A percentile compares a stretch with the other conserved stretches of the same genome.
Evolutionary conservation across 2,797 vertebrate genomes (phyloP).

Genomic region (Chiroxiphia lanceolata): DNA sequence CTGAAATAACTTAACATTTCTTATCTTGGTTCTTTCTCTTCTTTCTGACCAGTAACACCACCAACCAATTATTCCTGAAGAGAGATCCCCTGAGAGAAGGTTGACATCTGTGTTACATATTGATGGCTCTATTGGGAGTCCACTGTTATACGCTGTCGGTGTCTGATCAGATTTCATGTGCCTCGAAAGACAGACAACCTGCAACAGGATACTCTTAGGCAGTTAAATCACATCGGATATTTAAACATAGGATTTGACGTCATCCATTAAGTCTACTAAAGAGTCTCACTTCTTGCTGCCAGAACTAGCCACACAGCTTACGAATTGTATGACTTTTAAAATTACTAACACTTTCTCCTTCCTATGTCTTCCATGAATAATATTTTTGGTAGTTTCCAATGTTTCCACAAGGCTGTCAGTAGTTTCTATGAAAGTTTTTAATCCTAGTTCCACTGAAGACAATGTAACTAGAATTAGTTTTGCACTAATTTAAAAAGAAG

Average conservation of each 20-base stretch:
- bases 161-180: conserved; percentile 1
- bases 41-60: background rate
- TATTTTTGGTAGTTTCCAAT: background rate
- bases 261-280: background rate
- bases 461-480: background rate
- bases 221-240: conserved; percentile 21
- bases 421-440: background rate
- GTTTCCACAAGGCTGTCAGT: background rate
- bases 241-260: conserved; percentile 6
- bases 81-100: background rate
- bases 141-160: background rate
- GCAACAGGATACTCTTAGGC: background rate
- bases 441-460: background rate
- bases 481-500: background rate
- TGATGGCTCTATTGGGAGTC: background rate
- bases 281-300: background rate
- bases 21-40: background rate
- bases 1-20: background rate
- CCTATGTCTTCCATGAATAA: background rate
- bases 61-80: background rate
- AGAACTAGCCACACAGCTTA: background rate
- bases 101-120: background rate
- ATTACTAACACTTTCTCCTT: background rate
- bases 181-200: background rate
- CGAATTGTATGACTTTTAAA: background rate